Evolutionary conservation across 1,140 invertebrate species (phyloP).

Genomic region (Drosophila arawakana): DNA sequence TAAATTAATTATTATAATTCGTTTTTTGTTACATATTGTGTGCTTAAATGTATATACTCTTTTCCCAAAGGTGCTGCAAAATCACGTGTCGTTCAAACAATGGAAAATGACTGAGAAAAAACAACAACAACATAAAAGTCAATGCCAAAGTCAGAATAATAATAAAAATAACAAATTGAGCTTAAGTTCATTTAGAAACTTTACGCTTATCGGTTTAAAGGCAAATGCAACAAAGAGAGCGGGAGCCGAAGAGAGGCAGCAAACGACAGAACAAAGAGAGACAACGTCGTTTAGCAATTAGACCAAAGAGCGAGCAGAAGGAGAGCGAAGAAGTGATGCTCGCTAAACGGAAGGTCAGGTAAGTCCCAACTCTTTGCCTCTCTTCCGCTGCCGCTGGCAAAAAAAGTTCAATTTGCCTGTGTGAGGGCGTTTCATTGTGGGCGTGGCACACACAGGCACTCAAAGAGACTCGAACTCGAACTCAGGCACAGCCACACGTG

Average conservation of each 20-base stretch:
- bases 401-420: background rate
- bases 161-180: slow-evolving; percentile 22
- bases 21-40: too few species aligned
- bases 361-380: background rate
- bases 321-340: background rate
- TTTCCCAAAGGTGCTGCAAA: too few species aligned
- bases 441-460: slow-evolving; percentile 11
- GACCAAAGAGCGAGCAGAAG: background rate
- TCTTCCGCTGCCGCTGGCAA: too few species aligned
- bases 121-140: slow-evolving; percentile 20
- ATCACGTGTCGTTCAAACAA: slow-evolving; percentile 3
- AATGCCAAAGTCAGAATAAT: slow-evolving; percentile 5
- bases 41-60: too few species aligned
- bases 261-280: background rate
- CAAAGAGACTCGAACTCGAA: background rate
- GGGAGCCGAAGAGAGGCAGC: background rate
- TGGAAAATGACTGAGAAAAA: slow-evolving; percentile 20
- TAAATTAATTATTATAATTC: too few species aligned
- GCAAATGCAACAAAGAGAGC: slow-evolving; percentile 6
- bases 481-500: slow-evolving; percentile 2
- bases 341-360: background rate
- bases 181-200: slow-evolving; percentile 23
- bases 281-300: slow-evolving; percentile 23
- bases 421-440: background rate
- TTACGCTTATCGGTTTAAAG: slow-evolving; percentile 29